Conservation (phyloP, 1,140 invertebrate genomes). For the Drosophila nikananu region DNA sequence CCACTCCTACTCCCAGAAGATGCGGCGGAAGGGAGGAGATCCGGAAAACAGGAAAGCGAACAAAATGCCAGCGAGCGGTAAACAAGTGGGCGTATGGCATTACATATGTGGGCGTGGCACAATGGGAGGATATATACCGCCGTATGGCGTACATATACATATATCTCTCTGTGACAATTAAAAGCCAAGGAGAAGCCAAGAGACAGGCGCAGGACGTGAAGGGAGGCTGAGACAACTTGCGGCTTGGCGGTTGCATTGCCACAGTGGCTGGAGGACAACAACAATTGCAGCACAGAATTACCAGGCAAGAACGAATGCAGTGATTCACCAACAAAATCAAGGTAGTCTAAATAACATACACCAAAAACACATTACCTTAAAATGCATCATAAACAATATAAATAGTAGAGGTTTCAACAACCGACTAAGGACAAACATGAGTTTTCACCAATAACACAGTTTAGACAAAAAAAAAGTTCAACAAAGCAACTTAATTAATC, state of each 20-base stretch:
- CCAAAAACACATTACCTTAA: not conserved
- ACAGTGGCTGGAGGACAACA: not conserved
- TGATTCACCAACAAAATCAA: conserved; percentile 3
- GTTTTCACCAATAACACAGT: not conserved
- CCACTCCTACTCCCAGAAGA: not conserved
- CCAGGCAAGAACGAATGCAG: not conserved
- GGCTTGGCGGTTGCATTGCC: conserved; percentile 26
- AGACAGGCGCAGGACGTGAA: not conserved
- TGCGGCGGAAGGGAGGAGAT: not conserved
- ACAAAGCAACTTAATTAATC: not conserved
- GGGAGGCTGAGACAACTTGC: conserved; percentile 23
- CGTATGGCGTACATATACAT: not conserved
- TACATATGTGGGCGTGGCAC: conserved; percentile 43
- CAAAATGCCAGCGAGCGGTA: conserved; percentile 57
- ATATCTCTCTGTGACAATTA: conserved; percentile 44
- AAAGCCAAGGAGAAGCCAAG: conserved; percentile 25
- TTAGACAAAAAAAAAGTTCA: no score
- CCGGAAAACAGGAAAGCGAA: conserved; percentile 18
- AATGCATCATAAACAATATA: not conserved
- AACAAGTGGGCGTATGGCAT: conserved; percentile 55
- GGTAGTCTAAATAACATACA: not conserved
- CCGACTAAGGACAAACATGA: rapidly evolving
- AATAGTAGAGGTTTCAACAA: not conserved
- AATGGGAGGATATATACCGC: conserved; percentile 1
- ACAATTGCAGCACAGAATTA: conserved; percentile 5